Conservation (phyloP, 2,888 invertebrate species). For the Disparrhopalites patrizii region DNA sequence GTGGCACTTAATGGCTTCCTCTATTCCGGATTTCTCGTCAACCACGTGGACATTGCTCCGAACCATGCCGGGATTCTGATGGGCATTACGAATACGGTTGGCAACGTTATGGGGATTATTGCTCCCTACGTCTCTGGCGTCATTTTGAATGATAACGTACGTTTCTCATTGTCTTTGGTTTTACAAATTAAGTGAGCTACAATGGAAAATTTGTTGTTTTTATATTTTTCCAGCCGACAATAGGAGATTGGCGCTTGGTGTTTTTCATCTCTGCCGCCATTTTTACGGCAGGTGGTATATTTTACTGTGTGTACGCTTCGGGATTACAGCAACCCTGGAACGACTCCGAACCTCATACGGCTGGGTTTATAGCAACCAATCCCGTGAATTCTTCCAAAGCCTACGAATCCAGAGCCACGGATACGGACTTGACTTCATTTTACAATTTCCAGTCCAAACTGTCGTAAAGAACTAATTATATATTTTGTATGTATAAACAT, state of each 20-base stretch:
- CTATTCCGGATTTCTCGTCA: slow-evolving; percentile 50
- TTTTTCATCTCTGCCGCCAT: slow-evolving; percentile 43
- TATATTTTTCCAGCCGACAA: slow-evolving; percentile 22
- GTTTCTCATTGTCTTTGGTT: background rate
- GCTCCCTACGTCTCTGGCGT: slow-evolving; percentile 44
- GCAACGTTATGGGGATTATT: slow-evolving; percentile 47
- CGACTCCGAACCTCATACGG: no score
- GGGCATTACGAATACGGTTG: slow-evolving; percentile 43
- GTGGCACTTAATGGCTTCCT: slow-evolving; percentile 51
- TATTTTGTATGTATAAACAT: no score
- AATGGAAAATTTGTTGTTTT: background rate
- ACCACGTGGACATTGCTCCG: slow-evolving; percentile 72
- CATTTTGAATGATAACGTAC: slow-evolving; percentile 37
- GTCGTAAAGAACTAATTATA: no score
- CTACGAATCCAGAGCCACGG: no score
- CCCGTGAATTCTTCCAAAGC: no score
- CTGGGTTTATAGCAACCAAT: no score
- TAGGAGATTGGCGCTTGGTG: slow-evolving; percentile 37
- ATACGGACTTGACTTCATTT: no score
- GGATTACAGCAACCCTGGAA: slow-evolving; percentile 43
- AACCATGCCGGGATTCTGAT: slow-evolving; percentile 62
- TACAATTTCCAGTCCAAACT: no score
- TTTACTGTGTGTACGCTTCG: slow-evolving; percentile 38
- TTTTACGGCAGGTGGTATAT: slow-evolving; percentile 37
- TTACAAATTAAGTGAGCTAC: background rate